phyloP scores from a whole-genome alignment of 2,797 vertebrate species.

The Clarias laeviceps region DNA sequence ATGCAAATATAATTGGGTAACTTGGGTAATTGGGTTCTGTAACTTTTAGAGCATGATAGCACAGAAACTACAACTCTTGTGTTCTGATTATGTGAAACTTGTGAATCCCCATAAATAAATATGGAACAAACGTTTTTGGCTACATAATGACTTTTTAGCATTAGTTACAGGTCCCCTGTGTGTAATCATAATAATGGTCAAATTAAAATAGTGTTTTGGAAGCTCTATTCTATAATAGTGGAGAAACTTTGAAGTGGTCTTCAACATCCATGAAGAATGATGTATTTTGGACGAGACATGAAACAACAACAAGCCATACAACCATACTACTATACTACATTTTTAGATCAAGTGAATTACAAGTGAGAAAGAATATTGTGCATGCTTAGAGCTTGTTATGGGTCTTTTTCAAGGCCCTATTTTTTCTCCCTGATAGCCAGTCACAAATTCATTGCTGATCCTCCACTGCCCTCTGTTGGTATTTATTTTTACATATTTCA shows the following conservation, averaged over 20 bases:
- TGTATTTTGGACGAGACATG: not conserved
- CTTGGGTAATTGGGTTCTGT: not conserved
- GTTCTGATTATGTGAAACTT: not conserved
- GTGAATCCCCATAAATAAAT: not conserved
- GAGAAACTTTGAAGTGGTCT: too few relatives aligned
- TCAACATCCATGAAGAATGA: not conserved
- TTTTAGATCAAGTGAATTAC: not conserved
- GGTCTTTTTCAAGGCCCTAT: not conserved
- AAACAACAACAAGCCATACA: not conserved
- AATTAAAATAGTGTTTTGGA: not conserved
- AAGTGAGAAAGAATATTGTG: not conserved
- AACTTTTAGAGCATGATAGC: not conserved
- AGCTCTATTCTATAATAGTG: not conserved
- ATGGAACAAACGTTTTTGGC: not conserved
- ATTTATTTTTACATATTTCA: not conserved
- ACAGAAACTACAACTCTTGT: too few relatives aligned
- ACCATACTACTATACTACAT: not conserved
- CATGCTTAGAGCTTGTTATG: not conserved
- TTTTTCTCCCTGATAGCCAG: not conserved
- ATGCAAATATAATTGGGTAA: not conserved
- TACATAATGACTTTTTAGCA: not conserved
- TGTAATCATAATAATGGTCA: not conserved
- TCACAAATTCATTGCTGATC: not conserved
- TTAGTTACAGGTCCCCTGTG: not conserved
- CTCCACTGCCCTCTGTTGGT: slow-evolving; percentile 13